Conservation (phyloP, 2,888 invertebrate genomes). For the Cyclophora albipunctata region DNA sequence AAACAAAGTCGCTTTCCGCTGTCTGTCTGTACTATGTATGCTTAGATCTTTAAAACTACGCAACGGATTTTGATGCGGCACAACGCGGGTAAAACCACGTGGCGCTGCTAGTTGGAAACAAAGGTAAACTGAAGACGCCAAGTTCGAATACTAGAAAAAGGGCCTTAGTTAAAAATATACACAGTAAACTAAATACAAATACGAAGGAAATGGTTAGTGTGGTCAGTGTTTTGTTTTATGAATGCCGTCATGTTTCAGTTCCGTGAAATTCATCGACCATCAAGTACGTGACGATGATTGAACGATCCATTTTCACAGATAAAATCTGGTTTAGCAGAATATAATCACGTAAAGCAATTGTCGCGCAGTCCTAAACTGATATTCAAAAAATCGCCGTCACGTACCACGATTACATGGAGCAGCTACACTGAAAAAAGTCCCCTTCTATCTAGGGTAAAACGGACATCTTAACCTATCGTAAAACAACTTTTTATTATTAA, state of each 20-base stretch:
- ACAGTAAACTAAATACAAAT: no score
- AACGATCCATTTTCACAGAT: slow-evolving; percentile 31
- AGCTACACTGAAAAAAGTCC: slow-evolving; percentile 45
- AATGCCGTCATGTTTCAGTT: no score
- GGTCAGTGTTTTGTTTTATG: background rate
- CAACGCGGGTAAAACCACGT: no score
- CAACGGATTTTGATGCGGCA: no score
- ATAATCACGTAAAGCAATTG: slow-evolving; percentile 46
- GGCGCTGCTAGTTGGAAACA: no score
- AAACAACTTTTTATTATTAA: slow-evolving; percentile 49
- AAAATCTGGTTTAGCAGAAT: slow-evolving; percentile 54
- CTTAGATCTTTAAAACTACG: no score
- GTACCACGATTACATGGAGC: slow-evolving; percentile 65
- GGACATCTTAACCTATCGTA: slow-evolving; percentile 42
- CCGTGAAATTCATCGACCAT: slow-evolving; percentile 20
- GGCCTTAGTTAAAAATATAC: no score
- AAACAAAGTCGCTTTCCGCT: no score
- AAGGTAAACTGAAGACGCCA: no score
- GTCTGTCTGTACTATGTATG: no score
- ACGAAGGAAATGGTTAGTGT: no score
- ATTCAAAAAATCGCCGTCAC: slow-evolving; percentile 56
- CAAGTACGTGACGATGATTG: slow-evolving; percentile 45
- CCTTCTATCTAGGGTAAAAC: slow-evolving; percentile 47
- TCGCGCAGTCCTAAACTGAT: slow-evolving; percentile 19
- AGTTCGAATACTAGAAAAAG: no score